Percentiles rank a stretch among this genome's conserved stretches.
These are phyloP conservation scores for Myotis yumanensis DNA, from an alignment of 2,113 vertebrate genomes.

Conservation along the genomic window DNA sequence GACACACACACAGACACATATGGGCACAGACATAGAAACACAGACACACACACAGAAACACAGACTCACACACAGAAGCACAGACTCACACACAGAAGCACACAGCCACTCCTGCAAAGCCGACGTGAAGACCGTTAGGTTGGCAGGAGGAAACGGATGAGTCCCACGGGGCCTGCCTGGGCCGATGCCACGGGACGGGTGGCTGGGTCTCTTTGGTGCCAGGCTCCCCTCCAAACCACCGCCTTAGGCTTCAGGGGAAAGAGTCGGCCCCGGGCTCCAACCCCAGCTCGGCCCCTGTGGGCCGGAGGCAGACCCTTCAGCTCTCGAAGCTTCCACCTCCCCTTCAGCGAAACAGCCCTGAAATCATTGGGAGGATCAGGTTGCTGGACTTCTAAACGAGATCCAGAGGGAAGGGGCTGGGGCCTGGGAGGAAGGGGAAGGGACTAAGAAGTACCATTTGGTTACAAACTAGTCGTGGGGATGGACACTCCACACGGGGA, in stretches of 20 bases:
- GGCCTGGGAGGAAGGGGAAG: too few species aligned
- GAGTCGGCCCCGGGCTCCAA: accelerated
- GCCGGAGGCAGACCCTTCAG: accelerated
- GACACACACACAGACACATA: neutral
- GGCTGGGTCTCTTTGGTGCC: neutral
- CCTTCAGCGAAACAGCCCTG: neutral
- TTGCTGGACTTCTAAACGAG: accelerated
- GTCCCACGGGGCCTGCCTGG: neutral
- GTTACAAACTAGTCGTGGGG: neutral
- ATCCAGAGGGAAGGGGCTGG: neutral
- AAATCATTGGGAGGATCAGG: neutral
- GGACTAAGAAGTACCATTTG: neutral
- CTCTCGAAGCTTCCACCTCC: neutral
- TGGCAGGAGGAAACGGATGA: neutral
- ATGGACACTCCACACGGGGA: neutral
- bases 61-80: too few species aligned
- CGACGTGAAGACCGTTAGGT: neutral
- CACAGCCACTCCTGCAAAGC: neutral
- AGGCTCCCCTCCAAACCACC: accelerated
- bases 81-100: too few species aligned
- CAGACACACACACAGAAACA: neutral
- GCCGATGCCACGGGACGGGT: accelerated
- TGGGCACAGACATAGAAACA: too few species aligned
- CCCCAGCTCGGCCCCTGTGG: neutral
- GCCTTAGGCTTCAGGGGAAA: too few species aligned